These are phyloP conservation scores for human DNA, from an alignment of 2,113 vertebrate genomes.

Conservation along the genomic window DNA sequence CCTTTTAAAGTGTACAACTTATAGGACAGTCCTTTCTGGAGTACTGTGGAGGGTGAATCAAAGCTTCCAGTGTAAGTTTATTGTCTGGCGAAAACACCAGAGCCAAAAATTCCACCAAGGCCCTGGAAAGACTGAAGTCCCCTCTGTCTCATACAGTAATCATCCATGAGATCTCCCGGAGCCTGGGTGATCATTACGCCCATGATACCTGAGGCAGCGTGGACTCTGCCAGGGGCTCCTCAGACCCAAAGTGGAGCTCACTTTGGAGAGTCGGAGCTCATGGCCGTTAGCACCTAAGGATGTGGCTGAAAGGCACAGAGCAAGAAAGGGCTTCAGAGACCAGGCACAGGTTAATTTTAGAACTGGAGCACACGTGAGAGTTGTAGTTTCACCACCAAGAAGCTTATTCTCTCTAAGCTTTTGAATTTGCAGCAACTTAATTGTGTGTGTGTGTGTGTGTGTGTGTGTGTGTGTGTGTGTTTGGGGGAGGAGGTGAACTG, in stretches of 20 bases:
- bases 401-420: not conserved
- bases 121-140: not conserved
- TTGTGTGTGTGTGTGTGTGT: accelerated
- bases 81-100: not conserved
- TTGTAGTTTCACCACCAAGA: accelerated
- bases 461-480: not conserved
- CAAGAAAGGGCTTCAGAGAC: not conserved
- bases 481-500: not conserved
- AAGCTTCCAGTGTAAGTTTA: not conserved
- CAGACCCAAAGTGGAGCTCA: no score
- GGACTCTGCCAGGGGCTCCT: not conserved
- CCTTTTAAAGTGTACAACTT: not conserved
- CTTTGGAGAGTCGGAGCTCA: not conserved
- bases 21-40: not conserved
- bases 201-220: accelerated
- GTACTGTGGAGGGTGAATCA: not conserved
- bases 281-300: not conserved
- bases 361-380: not conserved
- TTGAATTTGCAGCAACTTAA: not conserved
- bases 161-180: no score
- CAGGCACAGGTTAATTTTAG: not conserved
- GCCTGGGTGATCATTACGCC: no score
- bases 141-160: not conserved
- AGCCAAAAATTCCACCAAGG: not conserved
- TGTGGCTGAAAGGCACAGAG: not conserved